These are phyloP conservation scores for Xylocampa areola DNA, from an alignment of 2,888 invertebrate species.

Conservation along the genomic window DNA sequence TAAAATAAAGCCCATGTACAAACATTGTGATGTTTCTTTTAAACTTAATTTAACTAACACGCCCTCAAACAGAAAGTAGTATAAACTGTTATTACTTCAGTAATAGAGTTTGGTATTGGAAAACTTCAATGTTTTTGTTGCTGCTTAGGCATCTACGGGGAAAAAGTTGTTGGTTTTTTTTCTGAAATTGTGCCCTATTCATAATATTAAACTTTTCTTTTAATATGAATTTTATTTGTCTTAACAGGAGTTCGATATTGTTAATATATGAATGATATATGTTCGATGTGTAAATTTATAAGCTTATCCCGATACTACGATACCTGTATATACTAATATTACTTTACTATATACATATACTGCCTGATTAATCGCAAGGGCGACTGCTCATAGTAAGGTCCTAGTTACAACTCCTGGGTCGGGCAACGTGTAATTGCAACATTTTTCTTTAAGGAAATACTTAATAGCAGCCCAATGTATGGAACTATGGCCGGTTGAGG, in stretches of 20 bases:
- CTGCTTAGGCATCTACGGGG: constrained; percentile 30
- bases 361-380: too few relatives aligned
- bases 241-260: constrained; percentile 11
- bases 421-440: too few relatives aligned
- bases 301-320: too few relatives aligned
- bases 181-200: constrained; percentile 17
- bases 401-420: too few relatives aligned
- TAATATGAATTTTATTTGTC: too few relatives aligned
- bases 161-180: constrained; percentile 15
- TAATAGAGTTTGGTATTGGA: constrained; percentile 57
- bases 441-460: too few relatives aligned
- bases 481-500: too few relatives aligned
- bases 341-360: too few relatives aligned
- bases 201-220: constrained; percentile 19
- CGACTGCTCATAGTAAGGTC: too few relatives aligned
- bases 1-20: constrained; percentile 9
- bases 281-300: too few relatives aligned
- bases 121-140: constrained; percentile 54
- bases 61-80: constrained; percentile 42
- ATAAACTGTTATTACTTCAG: constrained; percentile 50
- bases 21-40: constrained; percentile 38
- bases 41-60: constrained; percentile 44
- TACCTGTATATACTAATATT: too few relatives aligned
- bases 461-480: too few relatives aligned
- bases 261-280: background rate